A percentile compares a stretch with the other conserved stretches of the same genome.
These are phyloP conservation scores for Nothobranchius furzeri DNA, from an alignment of 2,113 vertebrate genomes.

Conservation along the genomic window DNA sequence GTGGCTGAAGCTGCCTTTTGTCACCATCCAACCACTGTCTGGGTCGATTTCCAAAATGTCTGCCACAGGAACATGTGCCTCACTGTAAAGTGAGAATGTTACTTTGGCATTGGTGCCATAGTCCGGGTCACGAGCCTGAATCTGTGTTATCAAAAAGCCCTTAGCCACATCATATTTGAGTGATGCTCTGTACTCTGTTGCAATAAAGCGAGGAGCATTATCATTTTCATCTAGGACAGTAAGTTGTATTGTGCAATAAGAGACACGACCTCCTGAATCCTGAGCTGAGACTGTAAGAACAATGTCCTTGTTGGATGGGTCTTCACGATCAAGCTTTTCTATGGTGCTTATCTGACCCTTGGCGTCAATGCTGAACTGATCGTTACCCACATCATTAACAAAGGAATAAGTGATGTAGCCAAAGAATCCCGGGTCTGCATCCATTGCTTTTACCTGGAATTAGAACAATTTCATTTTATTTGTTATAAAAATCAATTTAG, in stretches of 20 bases:
- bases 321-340: conserved; percentile 91
- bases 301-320: conserved; percentile 82
- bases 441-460: conserved; percentile 84
- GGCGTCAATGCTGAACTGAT: conserved; percentile 87
- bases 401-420: conserved; percentile 88
- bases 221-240: conserved; percentile 94
- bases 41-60: conserved; percentile 95
- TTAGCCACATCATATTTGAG: conserved; percentile 89
- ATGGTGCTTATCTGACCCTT: conserved; percentile 88
- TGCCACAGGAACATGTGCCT: conserved; percentile 87
- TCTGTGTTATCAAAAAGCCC: conserved; percentile 91
- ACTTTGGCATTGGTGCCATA: conserved; percentile 90
- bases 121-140: conserved; percentile 91
- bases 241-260: conserved; percentile 88
- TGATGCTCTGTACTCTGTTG: conserved; percentile 88
- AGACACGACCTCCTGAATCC: conserved; percentile 87
- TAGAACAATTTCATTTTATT: neutral
- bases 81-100: conserved; percentile 93
- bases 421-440: conserved; percentile 88
- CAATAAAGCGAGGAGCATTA: conserved; percentile 87
- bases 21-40: conserved; percentile 98
- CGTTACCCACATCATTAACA: conserved; percentile 89
- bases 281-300: conserved; percentile 86
- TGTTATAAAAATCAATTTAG: neutral
- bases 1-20: conserved; percentile 91